These are phyloP conservation scores for Sthenelais limicola DNA, from an alignment of 2,888 invertebrate genomes.

Conservation along the genomic window DNA sequence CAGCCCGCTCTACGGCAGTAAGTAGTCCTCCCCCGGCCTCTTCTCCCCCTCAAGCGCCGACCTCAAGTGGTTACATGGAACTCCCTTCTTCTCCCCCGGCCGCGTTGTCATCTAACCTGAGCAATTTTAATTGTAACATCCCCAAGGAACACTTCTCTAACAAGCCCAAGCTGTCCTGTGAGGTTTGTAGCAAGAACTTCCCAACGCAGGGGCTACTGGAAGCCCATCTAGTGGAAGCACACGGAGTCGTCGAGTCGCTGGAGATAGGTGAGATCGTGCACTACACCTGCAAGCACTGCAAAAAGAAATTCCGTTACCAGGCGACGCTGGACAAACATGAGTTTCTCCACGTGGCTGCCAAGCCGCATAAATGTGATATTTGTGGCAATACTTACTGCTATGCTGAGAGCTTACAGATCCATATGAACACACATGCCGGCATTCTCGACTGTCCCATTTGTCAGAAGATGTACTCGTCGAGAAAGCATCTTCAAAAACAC, in stretches of 20 bases:
- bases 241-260: conserved; percentile 38
- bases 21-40: too few relatives aligned
- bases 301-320: conserved; percentile 46
- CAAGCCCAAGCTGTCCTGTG: conserved; percentile 22
- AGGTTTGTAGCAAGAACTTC: conserved; percentile 30
- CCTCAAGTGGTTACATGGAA: too few relatives aligned
- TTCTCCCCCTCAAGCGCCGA: too few relatives aligned
- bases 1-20: too few relatives aligned
- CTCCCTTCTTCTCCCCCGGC: too few relatives aligned
- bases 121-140: too few relatives aligned
- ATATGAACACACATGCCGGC: conserved; percentile 41
- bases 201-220: conserved; percentile 33
- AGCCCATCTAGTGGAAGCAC: conserved; percentile 45
- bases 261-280: conserved; percentile 41
- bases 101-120: too few relatives aligned
- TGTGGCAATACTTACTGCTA: conserved; percentile 47
- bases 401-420: conserved; percentile 46
- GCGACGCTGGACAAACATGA: conserved; percentile 48
- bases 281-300: conserved; percentile 44
- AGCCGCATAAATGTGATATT: conserved; percentile 42
- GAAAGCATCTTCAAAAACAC: conserved; percentile 48
- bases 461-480: conserved; percentile 44
- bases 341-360: conserved; percentile 39
- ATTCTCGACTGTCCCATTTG: conserved; percentile 44
- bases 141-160: too few relatives aligned